phyloP scores from a whole-genome alignment of 2,888 invertebrate genomes.

The Nesidiocoris tenuis region DNA sequence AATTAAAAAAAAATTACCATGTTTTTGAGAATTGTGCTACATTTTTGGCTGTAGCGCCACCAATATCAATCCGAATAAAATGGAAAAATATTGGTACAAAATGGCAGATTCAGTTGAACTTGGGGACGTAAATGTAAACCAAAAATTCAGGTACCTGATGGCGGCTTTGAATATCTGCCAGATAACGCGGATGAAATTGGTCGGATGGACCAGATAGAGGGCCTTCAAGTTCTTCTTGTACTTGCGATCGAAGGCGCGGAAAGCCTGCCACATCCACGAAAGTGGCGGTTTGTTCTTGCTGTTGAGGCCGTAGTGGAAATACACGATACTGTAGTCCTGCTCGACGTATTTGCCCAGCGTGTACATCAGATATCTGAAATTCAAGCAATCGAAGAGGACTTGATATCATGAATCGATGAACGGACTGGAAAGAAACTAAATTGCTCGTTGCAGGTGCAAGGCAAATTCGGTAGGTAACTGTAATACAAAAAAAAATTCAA shows the following conservation, averaged over 20 bases:
- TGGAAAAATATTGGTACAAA: too few relatives aligned
- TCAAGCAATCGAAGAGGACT: background rate
- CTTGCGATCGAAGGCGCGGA: conserved; percentile 94
- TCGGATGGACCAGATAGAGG: conserved; percentile 96
- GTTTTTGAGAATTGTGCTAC: too few relatives aligned
- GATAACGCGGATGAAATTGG: conserved; percentile 90
- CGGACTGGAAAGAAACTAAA: background rate
- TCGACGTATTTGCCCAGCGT: conserved; percentile 97
- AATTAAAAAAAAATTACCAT: too few relatives aligned
- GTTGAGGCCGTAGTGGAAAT: conserved; percentile 94
- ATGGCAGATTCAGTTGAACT: too few relatives aligned
- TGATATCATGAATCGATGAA: background rate
- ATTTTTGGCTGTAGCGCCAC: too few relatives aligned
- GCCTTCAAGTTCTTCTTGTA: conserved; percentile 99
- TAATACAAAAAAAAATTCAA: background rate
- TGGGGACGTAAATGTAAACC: too few relatives aligned
- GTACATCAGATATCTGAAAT: conserved; percentile 82
- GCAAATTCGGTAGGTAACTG: too few relatives aligned
- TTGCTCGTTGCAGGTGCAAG: too few relatives aligned
- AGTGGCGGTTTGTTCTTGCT: conserved; percentile 95
- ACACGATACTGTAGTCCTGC: conserved; percentile 96
- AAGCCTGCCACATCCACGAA: conserved; percentile 95
- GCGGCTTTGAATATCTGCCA: conserved; percentile 95
- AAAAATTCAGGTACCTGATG: conserved; percentile 78
- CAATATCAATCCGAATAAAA: too few relatives aligned